Base-by-base conservation (phyloP, 2,888 invertebrate genomes). In the Exocentrus adspersus region DNA sequence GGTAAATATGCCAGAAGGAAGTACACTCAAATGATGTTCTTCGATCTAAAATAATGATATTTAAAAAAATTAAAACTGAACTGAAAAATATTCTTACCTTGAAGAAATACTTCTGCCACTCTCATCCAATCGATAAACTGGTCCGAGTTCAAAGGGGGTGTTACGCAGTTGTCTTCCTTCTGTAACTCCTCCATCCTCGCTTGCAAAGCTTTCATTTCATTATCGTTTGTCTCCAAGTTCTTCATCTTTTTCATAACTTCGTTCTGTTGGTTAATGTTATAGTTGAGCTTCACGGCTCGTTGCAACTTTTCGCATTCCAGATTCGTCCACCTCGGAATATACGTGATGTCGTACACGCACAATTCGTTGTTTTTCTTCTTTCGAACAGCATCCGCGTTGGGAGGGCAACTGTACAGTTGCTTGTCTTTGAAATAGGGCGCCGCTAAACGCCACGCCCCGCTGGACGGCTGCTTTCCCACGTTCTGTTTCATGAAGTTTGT, bases 391-490 rank as follows among this genome's bases (percentile, higher is more conserved):
- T 92, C 91, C 2, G 83, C 81, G 78, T 92, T 92, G 17, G 80
- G 77, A 0, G 86, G 86, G 16, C 88, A 86, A 2, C 84, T 79
- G 69, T 86, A 87, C 17, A 85, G 84, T 16, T 82, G 73, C 17
- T 77, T 81, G 71, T 90, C 89, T 74, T 90, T 91, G 70, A 92
- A 92, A 75, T 89, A 92, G 0, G 91, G 87, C 72, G 86, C 84
- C 24, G 89, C 85, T 42, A 78, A 64, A 57, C 71, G 72, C 72
- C 73, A 73, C 2, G 64, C 32, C 10, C 64, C 64, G 1, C 64
- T 57, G 14, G 58, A 56, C 10, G 56, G 50, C 6, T 17, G 12
- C 1, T 37, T 16, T 7, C 21, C 37, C 37, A 62, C 63, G 10
- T 17, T 52, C 0, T 51, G n/a, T 2, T 59, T 41, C 4, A 12